Percentiles rank a stretch among this genome's conserved stretches.
Conservation (phyloP, 1,140 invertebrate species). For the Apis cerana region DNA sequence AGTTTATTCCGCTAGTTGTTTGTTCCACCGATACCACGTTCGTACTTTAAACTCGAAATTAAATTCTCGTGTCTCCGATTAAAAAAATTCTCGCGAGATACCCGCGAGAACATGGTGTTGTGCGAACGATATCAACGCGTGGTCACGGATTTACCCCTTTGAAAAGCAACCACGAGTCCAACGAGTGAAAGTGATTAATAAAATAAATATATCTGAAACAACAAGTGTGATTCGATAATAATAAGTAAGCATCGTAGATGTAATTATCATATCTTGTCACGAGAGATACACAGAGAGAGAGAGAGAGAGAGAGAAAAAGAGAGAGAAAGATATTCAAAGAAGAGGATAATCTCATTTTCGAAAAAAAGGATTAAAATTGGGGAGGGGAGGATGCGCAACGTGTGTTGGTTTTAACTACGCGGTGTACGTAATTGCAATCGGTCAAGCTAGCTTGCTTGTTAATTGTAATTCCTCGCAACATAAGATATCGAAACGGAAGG, state of each 20-base stretch:
- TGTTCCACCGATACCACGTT: neutral
- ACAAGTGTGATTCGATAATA: neutral
- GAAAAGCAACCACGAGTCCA: neutral
- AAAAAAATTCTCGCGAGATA: neutral
- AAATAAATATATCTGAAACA: neutral
- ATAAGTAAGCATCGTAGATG: neutral
- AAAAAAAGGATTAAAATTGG: neutral
- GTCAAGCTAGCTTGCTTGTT: neutral
- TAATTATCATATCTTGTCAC: neutral
- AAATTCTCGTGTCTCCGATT: neutral
- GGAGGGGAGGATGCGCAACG: too few relatives aligned
- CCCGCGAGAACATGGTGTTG: neutral
- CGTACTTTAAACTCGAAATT: neutral
- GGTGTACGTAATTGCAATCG: neutral
- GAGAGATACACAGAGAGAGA: neutral
- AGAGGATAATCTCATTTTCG: neutral
- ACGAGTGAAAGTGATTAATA: neutral
- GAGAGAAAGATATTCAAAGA: neutral
- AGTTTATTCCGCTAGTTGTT: conserved; percentile 1
- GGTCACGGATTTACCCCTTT: neutral
- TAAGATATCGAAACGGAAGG: conserved; percentile 24
- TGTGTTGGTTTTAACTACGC: neutral
- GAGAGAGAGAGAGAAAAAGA: too few relatives aligned
- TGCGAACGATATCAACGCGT: neutral
- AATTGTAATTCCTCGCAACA: conserved; percentile 24